Evolutionary conservation across 2,113 vertebrate genomes (phyloP), one percentile per base, ranked within the genome.

Genomic region (Notothenia rossii): DNA sequence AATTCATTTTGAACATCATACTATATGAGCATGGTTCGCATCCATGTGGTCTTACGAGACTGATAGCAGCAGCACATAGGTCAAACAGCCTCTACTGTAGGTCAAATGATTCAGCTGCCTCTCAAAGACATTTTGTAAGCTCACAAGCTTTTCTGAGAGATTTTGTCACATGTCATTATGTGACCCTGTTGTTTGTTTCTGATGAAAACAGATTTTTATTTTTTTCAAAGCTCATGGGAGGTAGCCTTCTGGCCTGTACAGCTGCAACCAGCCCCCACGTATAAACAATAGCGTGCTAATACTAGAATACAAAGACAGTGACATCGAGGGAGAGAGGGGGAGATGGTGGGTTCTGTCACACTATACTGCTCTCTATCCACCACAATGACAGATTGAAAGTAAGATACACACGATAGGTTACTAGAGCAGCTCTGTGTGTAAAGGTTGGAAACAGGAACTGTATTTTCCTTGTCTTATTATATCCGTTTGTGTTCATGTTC

Each of bases 181-280:
- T 83, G 84, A 90, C 88, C 84, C 74, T 74, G 71, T 84, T 82
- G 85, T 88, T 90, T 90, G 79, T 83, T 85, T 87, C 67, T 29
- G 22, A 91, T 88, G 75, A 83, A 82, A 91, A 86, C 73, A 74
- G 76, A 63, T 88, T 85, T 22, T 80, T 77, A 0, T 78, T 69
- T 74, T 60, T 68, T 82, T 10, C 10, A 59, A 75, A 70, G 63
- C 89, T 86, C 87, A 79, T 49, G 86, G 78, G 89, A 87, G 40
- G 48, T 75, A 75, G 87, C 91, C 86, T 91, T 89, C 83, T 88
- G 82, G 81, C 78, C 75, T 69, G 73, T 86, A 77, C 93, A 95
- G 92, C 92, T 94, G 93, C 89, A 93, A 77, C 88, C 81, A 86
- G 79, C 81, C 82, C 80, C 79, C 87, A 92, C 84, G 91, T 84